These are phyloP conservation scores for Cybosia mesomella DNA, from an alignment of 2,888 invertebrate genomes.

Conservation along the genomic window DNA sequence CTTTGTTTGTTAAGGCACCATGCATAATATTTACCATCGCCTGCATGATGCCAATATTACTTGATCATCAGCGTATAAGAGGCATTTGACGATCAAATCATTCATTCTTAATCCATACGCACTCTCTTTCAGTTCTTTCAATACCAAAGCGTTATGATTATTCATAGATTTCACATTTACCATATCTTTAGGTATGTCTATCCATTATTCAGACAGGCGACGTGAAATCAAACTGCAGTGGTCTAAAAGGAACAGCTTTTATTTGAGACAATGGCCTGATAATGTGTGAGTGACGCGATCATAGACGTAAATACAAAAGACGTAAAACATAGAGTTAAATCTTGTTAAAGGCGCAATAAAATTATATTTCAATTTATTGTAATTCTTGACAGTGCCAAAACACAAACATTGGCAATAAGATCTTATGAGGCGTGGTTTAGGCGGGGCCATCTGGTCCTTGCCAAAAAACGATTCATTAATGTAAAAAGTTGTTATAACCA, in stretches of 20 bases:
- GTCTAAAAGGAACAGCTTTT: neutral
- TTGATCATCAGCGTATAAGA: too few relatives aligned
- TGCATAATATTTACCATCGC: too few relatives aligned
- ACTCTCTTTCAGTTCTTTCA: too few relatives aligned
- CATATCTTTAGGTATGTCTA: neutral
- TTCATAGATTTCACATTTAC: too few relatives aligned
- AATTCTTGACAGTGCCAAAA: neutral
- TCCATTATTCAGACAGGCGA: neutral
- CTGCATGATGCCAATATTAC: too few relatives aligned
- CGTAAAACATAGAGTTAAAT: neutral
- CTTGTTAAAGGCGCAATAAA: neutral
- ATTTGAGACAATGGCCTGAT: neutral
- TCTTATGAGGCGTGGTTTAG: conserved; percentile 26
- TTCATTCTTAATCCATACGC: too few relatives aligned
- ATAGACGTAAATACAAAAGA: too few relatives aligned
- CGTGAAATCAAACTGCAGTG: neutral
- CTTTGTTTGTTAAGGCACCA: too few relatives aligned
- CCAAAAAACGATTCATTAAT: conserved; percentile 28
- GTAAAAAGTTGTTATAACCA: conserved; percentile 9
- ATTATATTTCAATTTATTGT: neutral
- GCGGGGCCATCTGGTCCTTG: conserved; percentile 20
- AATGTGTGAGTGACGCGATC: neutral
- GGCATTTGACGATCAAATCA: too few relatives aligned
- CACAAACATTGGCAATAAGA: conserved; percentile 4
- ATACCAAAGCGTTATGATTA: too few relatives aligned